Conservation (phyloP, 2,888 invertebrate genomes). For the Parnassius orleans region DNA sequence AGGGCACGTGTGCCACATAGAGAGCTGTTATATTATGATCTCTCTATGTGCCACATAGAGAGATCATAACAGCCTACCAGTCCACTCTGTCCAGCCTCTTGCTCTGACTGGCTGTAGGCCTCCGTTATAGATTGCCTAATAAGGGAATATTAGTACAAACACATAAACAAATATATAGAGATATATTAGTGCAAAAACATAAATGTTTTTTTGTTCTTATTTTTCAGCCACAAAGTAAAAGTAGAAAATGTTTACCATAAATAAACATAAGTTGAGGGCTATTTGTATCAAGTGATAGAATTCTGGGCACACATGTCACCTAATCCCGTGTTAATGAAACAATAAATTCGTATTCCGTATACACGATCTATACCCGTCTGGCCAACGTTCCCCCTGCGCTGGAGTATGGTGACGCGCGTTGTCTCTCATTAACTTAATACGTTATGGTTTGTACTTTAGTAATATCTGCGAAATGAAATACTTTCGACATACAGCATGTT, state of each 20-base stretch:
- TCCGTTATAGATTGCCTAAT: too few relatives aligned
- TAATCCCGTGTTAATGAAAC: slow-evolving; percentile 68
- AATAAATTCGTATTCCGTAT: slow-evolving; percentile 64
- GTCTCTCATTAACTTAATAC: slow-evolving; percentile 77
- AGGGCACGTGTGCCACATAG: too few relatives aligned
- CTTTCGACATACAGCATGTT: slow-evolving; percentile 45
- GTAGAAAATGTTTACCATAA: not conserved
- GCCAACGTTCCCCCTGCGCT: slow-evolving; percentile 48
- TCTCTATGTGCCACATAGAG: too few relatives aligned
- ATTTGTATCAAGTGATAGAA: slow-evolving; percentile 23
- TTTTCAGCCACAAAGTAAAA: too few relatives aligned
- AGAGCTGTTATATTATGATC: too few relatives aligned
- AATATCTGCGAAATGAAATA: slow-evolving; percentile 68
- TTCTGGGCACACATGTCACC: slow-evolving; percentile 40
- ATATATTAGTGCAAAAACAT: too few relatives aligned
- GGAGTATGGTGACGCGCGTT: slow-evolving; percentile 55
- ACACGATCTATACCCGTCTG: slow-evolving; percentile 39
- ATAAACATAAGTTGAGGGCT: slow-evolving; percentile 6
- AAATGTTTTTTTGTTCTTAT: too few relatives aligned
- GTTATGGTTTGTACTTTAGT: slow-evolving; percentile 63
- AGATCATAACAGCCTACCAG: too few relatives aligned
- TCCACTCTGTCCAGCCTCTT: too few relatives aligned
- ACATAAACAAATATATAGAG: too few relatives aligned
- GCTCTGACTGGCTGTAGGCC: too few relatives aligned
- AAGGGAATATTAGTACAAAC: too few relatives aligned